phyloP scores from a whole-genome alignment of 2,113 vertebrate species.

The Scatophagus argus region DNA sequence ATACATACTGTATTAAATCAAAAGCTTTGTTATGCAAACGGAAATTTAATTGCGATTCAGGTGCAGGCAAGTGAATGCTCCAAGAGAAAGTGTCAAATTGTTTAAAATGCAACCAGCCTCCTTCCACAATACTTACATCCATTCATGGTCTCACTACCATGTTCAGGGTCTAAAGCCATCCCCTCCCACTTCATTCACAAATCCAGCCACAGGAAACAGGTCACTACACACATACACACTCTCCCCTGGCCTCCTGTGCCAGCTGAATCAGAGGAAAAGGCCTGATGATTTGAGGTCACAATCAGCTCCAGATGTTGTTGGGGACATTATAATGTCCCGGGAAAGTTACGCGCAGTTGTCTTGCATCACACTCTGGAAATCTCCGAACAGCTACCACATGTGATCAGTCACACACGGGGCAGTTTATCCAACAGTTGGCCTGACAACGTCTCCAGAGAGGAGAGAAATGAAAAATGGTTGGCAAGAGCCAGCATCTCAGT shows the following conservation, averaged over 20 bases:
- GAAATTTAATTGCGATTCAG: conserved; percentile 28
- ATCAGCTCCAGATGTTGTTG: conserved; percentile 77
- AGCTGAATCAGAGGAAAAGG: conserved; percentile 74
- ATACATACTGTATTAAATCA: conserved; percentile 11
- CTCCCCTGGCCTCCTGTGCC: conserved; percentile 60
- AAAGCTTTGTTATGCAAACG: conserved; percentile 15
- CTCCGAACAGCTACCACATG: conserved; percentile 71
- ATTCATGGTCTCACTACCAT: conserved; percentile 56
- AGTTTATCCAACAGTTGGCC: conserved; percentile 58
- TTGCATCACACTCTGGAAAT: conserved; percentile 65
- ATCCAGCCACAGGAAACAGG: conserved; percentile 74
- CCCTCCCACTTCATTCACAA: conserved; percentile 79
- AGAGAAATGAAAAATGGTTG: conserved; percentile 46
- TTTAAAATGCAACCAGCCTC: conserved; percentile 49
- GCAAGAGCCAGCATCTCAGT: conserved; percentile 45
- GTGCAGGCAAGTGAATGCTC: conserved; percentile 13
- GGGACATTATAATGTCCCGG: conserved; percentile 73
- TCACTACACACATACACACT: conserved; percentile 52
- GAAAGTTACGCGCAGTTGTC: conserved; percentile 62
- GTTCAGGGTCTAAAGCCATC: conserved; percentile 65
- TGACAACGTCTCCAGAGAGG: conserved; percentile 51
- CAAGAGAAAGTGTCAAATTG: conserved; percentile 23
- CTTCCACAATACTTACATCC: conserved; percentile 37
- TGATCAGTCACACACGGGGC: conserved; percentile 49
- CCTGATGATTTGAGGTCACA: conserved; percentile 65